Percentiles rank a stretch among this genome's conserved stretches.
Conservation (phyloP, 1,140 invertebrate species). For the Lasioglossum baleicum region DNA sequence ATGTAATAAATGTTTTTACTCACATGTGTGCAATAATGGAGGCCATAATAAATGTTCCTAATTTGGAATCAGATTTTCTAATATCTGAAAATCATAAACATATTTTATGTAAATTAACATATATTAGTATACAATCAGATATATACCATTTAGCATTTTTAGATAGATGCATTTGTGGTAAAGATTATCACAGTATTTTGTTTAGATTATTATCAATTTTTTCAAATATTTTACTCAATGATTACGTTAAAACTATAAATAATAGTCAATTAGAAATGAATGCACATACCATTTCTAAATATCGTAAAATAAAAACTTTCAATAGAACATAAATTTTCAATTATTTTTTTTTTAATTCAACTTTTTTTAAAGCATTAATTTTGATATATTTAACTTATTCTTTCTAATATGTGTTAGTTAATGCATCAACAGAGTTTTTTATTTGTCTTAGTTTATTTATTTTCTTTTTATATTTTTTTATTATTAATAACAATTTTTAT, state of each 20-base stretch:
- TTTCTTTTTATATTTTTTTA: background rate
- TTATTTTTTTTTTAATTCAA: background rate
- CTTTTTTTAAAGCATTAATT: background rate
- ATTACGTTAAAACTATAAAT: conserved; percentile 2
- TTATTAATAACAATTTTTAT: too few relatives aligned
- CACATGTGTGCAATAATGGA: conserved; percentile 5
- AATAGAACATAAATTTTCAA: background rate
- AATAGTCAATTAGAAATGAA: background rate
- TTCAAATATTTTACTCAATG: conserved; percentile 4
- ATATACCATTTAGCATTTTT: conserved; percentile 9
- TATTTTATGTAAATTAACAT: conserved; percentile 9
- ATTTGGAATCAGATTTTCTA: background rate
- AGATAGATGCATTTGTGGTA: background rate
- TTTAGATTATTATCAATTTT: conserved; percentile 10
- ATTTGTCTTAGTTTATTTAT: background rate
- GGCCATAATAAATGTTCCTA: conserved; percentile 7
- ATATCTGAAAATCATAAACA: conserved; percentile 1
- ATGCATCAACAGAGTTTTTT: background rate
- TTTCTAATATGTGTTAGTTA: background rate
- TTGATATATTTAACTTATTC: conserved; percentile 9
- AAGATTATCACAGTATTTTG: conserved; percentile 7
- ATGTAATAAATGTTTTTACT: background rate
- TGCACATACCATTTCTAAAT: background rate
- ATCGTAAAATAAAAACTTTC: conserved; percentile 14
- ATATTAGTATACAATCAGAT: conserved; percentile 10